A percentile compares a stretch with the other conserved stretches of the same genome.
Conservation (phyloP, 2,113 vertebrate species). For the Hippocampus barbouri region DNA sequence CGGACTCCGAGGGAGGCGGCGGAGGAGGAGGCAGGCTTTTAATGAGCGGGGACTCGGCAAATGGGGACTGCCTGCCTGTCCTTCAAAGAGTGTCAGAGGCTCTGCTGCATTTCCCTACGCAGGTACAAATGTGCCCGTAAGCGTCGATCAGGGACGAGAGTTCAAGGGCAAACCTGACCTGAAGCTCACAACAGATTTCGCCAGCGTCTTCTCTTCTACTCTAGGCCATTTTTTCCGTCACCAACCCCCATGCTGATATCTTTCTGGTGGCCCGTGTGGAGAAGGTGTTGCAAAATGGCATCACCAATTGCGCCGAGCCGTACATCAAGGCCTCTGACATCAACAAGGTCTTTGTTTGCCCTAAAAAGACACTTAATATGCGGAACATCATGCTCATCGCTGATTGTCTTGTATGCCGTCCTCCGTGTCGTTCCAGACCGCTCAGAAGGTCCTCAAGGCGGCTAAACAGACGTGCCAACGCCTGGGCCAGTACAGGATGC, state of each 20-base stretch:
- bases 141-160: no score
- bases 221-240: slow-evolving; percentile 92
- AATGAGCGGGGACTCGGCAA: slow-evolving; percentile 39
- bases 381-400: background rate
- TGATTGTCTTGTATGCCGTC: background rate
- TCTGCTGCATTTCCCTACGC: slow-evolving; percentile 78
- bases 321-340: slow-evolving; percentile 89
- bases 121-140: slow-evolving; percentile 62
- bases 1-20: slow-evolving; percentile 42
- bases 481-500: slow-evolving; percentile 93
- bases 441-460: slow-evolving; percentile 92
- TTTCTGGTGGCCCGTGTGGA: slow-evolving; percentile 90
- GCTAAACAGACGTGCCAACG: slow-evolving; percentile 91
- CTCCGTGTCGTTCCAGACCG: slow-evolving; percentile 73
- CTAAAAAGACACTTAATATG: background rate
- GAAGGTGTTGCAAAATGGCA: slow-evolving; percentile 94
- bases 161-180: background rate
- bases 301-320: slow-evolving; percentile 87
- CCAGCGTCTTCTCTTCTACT: slow-evolving; percentile 13
- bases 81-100: slow-evolving; percentile 79
- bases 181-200: background rate
- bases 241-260: slow-evolving; percentile 87
- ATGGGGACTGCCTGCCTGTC: slow-evolving; percentile 53
- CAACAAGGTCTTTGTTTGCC: slow-evolving; percentile 73
- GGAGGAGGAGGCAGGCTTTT: slow-evolving; percentile 33